These are phyloP conservation scores for Zonitis immaculata DNA, from an alignment of 2,888 invertebrate genomes.

Conservation along the genomic window DNA sequence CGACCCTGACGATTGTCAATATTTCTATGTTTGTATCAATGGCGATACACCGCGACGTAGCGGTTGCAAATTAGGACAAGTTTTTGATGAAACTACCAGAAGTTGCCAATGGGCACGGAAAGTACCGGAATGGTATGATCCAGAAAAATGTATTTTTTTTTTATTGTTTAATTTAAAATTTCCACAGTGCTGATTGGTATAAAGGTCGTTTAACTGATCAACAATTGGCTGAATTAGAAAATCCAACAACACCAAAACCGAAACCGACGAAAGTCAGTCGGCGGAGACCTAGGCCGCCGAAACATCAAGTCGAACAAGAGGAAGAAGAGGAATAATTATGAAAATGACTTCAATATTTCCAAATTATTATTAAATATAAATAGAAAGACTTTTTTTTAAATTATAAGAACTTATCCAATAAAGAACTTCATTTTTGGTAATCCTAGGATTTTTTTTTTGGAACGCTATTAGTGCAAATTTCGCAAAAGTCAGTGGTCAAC, in stretches of 20 bases:
- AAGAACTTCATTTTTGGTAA: no score
- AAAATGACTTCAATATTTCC: not conserved
- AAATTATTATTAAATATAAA: not conserved
- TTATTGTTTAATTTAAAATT: conserved; percentile 34
- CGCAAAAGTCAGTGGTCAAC: no score
- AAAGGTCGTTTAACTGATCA: conserved; percentile 78
- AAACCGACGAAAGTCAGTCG: conserved; percentile 53
- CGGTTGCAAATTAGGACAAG: conserved; percentile 85
- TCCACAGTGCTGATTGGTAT: conserved; percentile 88
- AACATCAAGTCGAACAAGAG: conserved; percentile 21
- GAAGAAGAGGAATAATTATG: conserved; percentile 16
- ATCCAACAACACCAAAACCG: conserved; percentile 66
- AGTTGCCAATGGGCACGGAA: conserved; percentile 83
- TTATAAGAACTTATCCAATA: not conserved
- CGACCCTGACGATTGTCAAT: conserved; percentile 86
- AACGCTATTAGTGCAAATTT: no score
- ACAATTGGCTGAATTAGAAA: conserved; percentile 72
- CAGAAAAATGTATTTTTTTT: conserved; percentile 5
- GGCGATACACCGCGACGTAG: conserved; percentile 78
- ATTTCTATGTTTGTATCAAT: conserved; percentile 88
- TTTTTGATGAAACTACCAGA: conserved; percentile 75
- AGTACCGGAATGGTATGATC: conserved; percentile 81
- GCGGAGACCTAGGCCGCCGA: conserved; percentile 47
- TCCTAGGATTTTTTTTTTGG: no score
- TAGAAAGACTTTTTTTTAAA: not conserved